Evolutionary conservation across 2,797 vertebrate genomes (phyloP).

Genomic region (Ctenosaura bakeri): DNA sequence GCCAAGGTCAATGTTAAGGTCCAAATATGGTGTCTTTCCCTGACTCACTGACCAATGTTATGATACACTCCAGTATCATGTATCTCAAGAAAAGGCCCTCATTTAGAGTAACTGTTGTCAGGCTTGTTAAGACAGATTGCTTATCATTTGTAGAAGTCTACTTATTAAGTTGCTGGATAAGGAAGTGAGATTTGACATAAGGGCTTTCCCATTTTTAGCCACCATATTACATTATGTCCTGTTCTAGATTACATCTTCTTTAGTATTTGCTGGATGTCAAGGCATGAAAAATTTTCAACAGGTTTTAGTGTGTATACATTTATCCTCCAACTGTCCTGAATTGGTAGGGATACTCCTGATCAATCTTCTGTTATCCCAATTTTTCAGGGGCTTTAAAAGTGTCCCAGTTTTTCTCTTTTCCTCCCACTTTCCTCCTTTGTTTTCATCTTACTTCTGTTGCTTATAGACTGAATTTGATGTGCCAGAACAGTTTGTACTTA

Average conservation of each 20-base stretch:
- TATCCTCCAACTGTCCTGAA: too few species aligned
- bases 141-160: conserved; percentile 7
- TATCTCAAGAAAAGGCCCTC: background rate
- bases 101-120: conserved; percentile 11
- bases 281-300: conserved; percentile 50
- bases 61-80: background rate
- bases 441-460: too few species aligned
- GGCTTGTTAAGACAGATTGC: conserved; percentile 39
- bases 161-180: background rate
- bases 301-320: conserved; percentile 53
- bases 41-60: too few species aligned
- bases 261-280: conserved; percentile 44
- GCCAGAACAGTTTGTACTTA: too few species aligned
- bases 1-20: too few species aligned
- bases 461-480: too few species aligned
- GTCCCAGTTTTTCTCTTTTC: too few species aligned
- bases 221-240: background rate
- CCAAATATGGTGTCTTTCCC: background rate
- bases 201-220: background rate
- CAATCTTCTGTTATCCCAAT: too few species aligned
- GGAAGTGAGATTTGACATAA: background rate
- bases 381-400: too few species aligned
- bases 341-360: too few species aligned
- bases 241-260: conserved; percentile 48
- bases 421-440: too few species aligned